Base-by-base conservation (phyloP, 2,797 vertebrate species). In the Taenioides sp. region DNA sequence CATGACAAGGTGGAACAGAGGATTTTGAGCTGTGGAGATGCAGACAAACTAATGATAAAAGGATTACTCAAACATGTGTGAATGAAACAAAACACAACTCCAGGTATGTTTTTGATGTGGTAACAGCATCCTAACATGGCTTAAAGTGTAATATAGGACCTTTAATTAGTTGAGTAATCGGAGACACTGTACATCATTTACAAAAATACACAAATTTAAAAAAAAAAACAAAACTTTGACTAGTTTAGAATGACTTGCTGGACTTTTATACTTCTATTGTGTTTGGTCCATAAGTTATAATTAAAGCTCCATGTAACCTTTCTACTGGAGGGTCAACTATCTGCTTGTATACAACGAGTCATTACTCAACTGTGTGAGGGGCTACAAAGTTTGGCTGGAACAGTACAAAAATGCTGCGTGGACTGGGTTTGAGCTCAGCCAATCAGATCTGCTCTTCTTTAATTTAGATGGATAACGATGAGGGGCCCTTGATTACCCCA, bases 401-500 rank as follows among this genome's bases (percentile, higher is more conserved):
- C 43, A 58, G 12, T 59, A 31, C 50, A 40, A 37, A 72, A 28
- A 52, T 14, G 37, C 67, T 72, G 40, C 73, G 73, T 83, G 65
- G 43, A 20, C 49, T 2, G 58, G 63, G 63, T n/a, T 52, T 66
- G 31, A 49, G 47, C 65, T 65, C 72, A 57, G 61, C 20, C n/a
- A 25, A 75, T 27, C 25, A 25, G 18, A 84, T 31, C 67, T 25
- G 74, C 2, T 71, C 80, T 73, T 73, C 71, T 75, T 61, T 89
- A 73, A 84, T 80, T 85, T 68, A 84, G 83, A 87, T 86, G 72
- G 66, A 89, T 90, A 80, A 74, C 69, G 74, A 80, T 69, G 68
- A 27, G 69, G 80, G 76, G 65, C 71, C 4, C 77, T 34, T 73
- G 79, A 84, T 87, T 88, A 79, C 76, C 65, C 78, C 23, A 34